Evolutionary conservation across 2,797 vertebrate species (phyloP).

Genomic region (Pelochelys cantorii): DNA sequence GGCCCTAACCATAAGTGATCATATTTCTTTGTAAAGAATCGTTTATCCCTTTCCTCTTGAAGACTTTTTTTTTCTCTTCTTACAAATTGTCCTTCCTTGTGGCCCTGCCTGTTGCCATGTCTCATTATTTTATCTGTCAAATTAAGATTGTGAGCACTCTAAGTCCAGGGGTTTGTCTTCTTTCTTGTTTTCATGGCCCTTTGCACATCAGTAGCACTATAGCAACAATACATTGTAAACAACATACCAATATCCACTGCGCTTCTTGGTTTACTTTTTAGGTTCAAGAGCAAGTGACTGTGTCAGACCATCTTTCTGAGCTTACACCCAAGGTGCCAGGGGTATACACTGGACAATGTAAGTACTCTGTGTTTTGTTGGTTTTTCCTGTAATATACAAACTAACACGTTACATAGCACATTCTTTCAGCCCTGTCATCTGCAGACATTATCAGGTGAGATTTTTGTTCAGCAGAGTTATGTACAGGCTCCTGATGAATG

Average conservation of each 20-base stretch:
- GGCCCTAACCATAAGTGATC: neutral
- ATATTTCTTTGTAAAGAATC: neutral
- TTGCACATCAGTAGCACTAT: neutral
- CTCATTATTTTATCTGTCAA: neutral
- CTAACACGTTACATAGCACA: neutral
- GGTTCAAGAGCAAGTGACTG: slow-evolving; percentile 78
- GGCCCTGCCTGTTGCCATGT: neutral
- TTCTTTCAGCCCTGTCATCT: neutral
- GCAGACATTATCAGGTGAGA: neutral
- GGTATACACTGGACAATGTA: slow-evolving; percentile 89
- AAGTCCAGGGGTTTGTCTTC: neutral
- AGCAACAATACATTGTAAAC: neutral
- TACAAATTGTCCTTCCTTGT: neutral
- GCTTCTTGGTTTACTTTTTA: slow-evolving; percentile 46
- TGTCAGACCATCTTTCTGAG: slow-evolving; percentile 57
- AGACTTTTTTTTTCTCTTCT: neutral
- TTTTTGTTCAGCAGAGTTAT: slow-evolving; percentile 25
- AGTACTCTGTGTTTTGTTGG: slow-evolving; percentile 71
- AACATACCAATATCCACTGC: neutral
- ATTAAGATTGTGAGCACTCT: neutral
- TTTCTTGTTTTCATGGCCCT: neutral
- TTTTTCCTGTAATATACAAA: neutral
- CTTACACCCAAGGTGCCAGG: slow-evolving; percentile 82
- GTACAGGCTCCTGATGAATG: slow-evolving; percentile 35
- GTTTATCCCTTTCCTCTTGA: neutral